These are phyloP conservation scores for Carassius carassius DNA, from an alignment of 2,113 vertebrate species.

Conservation along the genomic window DNA sequence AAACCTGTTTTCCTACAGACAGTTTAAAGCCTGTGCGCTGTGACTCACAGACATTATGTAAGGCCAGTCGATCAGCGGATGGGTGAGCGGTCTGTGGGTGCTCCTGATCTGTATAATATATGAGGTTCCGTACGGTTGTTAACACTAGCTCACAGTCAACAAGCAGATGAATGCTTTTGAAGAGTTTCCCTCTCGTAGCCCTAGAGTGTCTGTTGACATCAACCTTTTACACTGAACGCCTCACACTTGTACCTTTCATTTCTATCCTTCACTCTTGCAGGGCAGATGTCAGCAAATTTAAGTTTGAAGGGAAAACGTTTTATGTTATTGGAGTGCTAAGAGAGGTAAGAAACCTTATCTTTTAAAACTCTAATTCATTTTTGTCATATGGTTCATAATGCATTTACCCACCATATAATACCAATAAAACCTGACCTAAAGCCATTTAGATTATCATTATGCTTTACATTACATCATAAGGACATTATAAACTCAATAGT, in stretches of 20 bases:
- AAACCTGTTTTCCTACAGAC: not conserved
- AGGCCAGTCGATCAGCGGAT: not conserved
- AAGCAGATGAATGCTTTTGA: not conserved
- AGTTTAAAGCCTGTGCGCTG: not conserved
- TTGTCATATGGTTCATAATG: not conserved
- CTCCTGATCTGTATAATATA: not conserved
- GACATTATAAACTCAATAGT: not conserved
- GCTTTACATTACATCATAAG: not conserved
- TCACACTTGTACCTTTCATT: too few species aligned
- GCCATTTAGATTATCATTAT: not conserved
- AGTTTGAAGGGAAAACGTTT: constrained; percentile 98
- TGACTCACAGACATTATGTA: constrained; percentile 19
- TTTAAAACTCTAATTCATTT: not conserved
- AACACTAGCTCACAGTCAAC: constrained; percentile 16
- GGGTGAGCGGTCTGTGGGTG: not conserved
- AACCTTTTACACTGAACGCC: not conserved
- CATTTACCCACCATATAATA: constrained; percentile 9
- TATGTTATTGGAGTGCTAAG: constrained; percentile 93
- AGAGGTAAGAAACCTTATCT: constrained; percentile 79
- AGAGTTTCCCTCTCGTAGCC: not conserved
- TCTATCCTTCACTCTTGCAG: constrained; percentile 71
- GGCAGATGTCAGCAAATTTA: constrained; percentile 95
- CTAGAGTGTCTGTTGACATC: not conserved
- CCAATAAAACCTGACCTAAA: not conserved
- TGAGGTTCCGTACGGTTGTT: not conserved